Evolutionary conservation across 2,797 vertebrate genomes (phyloP).

Genomic region (Trachurus trachurus): DNA sequence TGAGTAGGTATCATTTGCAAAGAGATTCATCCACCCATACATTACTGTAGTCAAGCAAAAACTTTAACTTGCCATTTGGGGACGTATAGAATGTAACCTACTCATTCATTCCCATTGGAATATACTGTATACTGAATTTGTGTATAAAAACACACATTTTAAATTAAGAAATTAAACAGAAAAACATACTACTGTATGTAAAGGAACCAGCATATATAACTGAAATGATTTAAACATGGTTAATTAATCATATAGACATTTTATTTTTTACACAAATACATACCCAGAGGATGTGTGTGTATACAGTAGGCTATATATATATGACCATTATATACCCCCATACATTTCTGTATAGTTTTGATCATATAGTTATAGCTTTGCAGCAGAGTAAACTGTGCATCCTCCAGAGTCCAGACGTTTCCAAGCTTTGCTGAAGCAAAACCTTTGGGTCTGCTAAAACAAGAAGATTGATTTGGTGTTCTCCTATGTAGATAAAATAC

Average conservation of each 20-base stretch:
- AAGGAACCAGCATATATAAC: too few species aligned
- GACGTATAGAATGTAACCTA: neutral
- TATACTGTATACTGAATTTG: too few species aligned
- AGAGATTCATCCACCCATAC: neutral
- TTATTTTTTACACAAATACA: too few species aligned
- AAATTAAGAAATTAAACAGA: too few species aligned
- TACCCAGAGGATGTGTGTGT: too few species aligned
- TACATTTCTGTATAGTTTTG: too few species aligned
- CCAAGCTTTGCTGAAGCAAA: neutral
- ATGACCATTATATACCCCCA: too few species aligned
- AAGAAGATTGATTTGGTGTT: conserved; percentile 11
- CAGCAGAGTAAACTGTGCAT: neutral
- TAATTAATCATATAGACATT: too few species aligned
- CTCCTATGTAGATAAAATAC: conserved; percentile 4
- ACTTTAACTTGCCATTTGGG: neutral
- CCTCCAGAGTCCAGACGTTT: neutral
- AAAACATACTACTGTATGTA: too few species aligned
- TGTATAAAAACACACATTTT: too few species aligned
- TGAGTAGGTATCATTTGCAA: neutral
- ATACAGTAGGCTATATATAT: too few species aligned
- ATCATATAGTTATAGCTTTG: neutral
- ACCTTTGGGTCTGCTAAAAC: neutral
- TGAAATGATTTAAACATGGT: too few species aligned
- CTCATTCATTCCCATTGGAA: neutral
- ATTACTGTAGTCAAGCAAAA: neutral